A percentile compares a stretch with the other conserved stretches of the same genome.
These are phyloP conservation scores for Zootermopsis nevadensis DNA, from an alignment of 2,888 invertebrate species.

Conservation along the genomic window DNA sequence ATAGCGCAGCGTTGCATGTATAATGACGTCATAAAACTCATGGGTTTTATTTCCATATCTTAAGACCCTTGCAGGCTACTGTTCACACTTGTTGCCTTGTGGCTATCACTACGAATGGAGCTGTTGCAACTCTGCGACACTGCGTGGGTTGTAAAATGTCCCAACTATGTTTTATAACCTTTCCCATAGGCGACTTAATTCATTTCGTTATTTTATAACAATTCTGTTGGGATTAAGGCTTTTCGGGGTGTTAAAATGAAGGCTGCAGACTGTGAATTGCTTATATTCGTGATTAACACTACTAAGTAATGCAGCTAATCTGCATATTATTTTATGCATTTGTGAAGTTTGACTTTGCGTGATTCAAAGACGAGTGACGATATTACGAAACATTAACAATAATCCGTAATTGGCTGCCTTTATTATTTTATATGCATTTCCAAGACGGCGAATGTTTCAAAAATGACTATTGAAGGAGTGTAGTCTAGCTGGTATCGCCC, in stretches of 20 bases:
- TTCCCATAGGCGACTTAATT: slow-evolving; percentile 22
- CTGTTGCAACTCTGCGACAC: neutral
- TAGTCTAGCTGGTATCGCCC: too few species aligned
- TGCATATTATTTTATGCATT: neutral
- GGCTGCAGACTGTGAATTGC: neutral
- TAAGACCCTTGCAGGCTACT: neutral
- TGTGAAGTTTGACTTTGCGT: neutral
- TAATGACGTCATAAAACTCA: slow-evolving; percentile 15
- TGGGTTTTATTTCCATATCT: slow-evolving; percentile 24
- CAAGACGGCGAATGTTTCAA: too few species aligned
- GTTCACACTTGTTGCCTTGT: neutral
- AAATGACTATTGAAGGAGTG: too few species aligned
- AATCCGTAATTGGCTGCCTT: too few species aligned
- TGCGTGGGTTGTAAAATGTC: slow-evolving; percentile 20
- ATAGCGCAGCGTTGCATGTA: neutral
- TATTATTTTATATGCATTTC: too few species aligned
- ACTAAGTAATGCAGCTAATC: neutral
- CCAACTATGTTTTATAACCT: neutral
- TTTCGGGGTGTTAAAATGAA: neutral
- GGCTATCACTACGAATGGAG: neutral
- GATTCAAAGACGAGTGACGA: too few species aligned
- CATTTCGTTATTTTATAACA: neutral
- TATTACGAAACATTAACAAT: too few species aligned
- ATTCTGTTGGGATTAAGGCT: neutral
- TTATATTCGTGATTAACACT: neutral